Conservation (phyloP, 2,888 invertebrate genomes). For the Eretmocerus hayati region DNA sequence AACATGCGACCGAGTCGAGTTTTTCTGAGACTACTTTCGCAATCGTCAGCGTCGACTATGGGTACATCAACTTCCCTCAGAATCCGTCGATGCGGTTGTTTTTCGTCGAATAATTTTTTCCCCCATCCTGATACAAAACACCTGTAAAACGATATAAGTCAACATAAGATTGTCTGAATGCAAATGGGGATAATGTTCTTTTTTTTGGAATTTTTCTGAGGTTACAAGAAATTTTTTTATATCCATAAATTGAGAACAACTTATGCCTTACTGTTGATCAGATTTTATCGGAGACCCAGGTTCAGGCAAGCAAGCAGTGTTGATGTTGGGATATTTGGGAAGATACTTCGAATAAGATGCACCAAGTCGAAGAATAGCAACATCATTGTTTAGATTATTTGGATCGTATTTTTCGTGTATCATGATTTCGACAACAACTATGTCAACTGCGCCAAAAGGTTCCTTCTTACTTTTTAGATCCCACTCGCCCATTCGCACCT, state of each 20-base stretch:
- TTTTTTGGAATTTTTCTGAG: not conserved
- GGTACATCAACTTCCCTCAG: constrained; percentile 72
- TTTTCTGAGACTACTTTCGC: constrained; percentile 57
- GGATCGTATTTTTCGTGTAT: constrained; percentile 63
- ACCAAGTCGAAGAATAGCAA: constrained; percentile 68
- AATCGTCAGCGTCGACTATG: constrained; percentile 58
- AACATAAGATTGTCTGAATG: not conserved
- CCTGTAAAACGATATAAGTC: constrained; percentile 27
- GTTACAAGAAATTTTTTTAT: not conserved
- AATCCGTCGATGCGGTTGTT: constrained; percentile 56
- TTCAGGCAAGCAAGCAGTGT: constrained; percentile 49
- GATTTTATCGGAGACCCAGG: constrained; percentile 25
- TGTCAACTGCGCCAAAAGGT: constrained; percentile 60
- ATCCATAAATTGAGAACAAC: not conserved
- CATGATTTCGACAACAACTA: constrained; percentile 53
- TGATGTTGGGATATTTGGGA: constrained; percentile 43
- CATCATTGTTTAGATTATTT: constrained; percentile 69
- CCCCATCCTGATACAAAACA: constrained; percentile 84
- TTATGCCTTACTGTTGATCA: not conserved
- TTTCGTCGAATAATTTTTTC: constrained; percentile 62
- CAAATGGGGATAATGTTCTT: not conserved
- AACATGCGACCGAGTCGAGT: constrained; percentile 62
- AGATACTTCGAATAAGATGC: constrained; percentile 35
- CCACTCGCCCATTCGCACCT: constrained; percentile 72
- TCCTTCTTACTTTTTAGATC: constrained; percentile 61